Base-by-base conservation (phyloP, 2,888 invertebrate genomes). In the Latrodectus hesperus region DNA sequence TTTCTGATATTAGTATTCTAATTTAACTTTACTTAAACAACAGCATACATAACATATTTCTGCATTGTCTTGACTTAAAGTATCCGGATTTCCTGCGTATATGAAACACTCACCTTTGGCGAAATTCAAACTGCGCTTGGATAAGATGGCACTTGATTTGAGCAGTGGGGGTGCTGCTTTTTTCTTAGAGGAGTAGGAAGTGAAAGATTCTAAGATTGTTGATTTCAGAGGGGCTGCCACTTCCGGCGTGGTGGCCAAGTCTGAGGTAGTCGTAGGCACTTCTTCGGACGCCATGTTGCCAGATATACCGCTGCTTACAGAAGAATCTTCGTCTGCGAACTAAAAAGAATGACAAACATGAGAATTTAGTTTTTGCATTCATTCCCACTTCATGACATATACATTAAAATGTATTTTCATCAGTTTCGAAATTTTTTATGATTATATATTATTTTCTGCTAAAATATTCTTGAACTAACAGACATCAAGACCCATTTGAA, bases 251-350 rank as follows among this genome's bases (percentile, higher is more conserved):
- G 87, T 68, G 22, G 71, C 68, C 65, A 65, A n/a, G 22, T 88
- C 87, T n/a, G 88, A 84, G 9, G 79, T 79, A n/a, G 81, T 74
- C 52, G 75, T 65, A 22, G 84, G 74, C 53, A 80, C 67, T 94
- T 88, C 88, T 22, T 88, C 88, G n/a, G 80, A 77, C 53, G 70
- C 74, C 72, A 88, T 65, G 22, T 84, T 84, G 14, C 84, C 84
- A 26, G 84, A 88, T 49, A 84, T 68, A 22, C 84, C 84, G 68
- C 88, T 88, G 78, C 88, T 88, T 52, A 82, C 77, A 49, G 88
- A 88, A 70, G 88, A 88, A 74, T 88, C 88, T 55, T 88, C 88
- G 51, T 88, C 88, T 64, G 72, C 83, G 26, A 83, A 51, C 85
- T 85, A 17, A 12, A 49, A 17, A 11, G 12, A n/a, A 26, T 60